A percentile compares a stretch with the other conserved stretches of the same genome.
Conservation (phyloP, 92 coral and sea anemone species). For the Galaxea fascicularis region DNA sequence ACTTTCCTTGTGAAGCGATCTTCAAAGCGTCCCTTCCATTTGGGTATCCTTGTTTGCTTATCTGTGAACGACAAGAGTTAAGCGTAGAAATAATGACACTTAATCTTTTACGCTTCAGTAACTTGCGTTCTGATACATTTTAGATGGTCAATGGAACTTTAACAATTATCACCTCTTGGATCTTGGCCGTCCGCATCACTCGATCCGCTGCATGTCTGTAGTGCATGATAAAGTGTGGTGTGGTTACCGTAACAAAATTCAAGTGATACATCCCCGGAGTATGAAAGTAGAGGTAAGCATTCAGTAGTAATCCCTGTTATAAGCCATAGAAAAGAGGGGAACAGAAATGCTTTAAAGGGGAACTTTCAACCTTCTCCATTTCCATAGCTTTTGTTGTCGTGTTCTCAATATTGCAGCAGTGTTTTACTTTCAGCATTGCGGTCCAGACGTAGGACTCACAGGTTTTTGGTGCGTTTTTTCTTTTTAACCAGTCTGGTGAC, state of each 20-base stretch:
- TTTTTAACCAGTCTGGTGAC: too few species aligned
- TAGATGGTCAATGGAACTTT: constrained; percentile 99
- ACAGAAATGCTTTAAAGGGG: too few species aligned
- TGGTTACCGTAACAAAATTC: constrained; percentile 98
- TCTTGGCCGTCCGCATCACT: constrained; percentile 97
- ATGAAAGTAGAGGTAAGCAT: constrained; percentile 93
- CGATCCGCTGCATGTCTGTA: constrained; percentile 97
- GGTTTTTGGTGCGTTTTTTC: too few species aligned
- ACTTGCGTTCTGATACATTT: constrained; percentile 22
- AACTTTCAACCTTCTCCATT: too few species aligned
- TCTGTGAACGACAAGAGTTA: neutral
- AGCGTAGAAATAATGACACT: too few species aligned
- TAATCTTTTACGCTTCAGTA: neutral
- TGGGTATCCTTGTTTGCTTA: neutral
- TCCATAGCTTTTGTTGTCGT: too few species aligned
- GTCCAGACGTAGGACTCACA: too few species aligned
- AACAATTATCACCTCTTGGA: constrained; percentile 93
- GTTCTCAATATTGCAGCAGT: too few species aligned
- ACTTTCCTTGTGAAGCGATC: neutral
- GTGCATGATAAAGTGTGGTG: constrained; percentile 98
- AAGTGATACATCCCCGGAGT: constrained; percentile 94
- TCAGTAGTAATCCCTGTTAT: neutral
- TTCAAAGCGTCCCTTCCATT: neutral
- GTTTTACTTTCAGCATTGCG: too few species aligned
- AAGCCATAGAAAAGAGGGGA: too few species aligned